These are phyloP conservation scores for Anodontia alba DNA, from an alignment of 2,888 invertebrate genomes.

Conservation along the genomic window DNA sequence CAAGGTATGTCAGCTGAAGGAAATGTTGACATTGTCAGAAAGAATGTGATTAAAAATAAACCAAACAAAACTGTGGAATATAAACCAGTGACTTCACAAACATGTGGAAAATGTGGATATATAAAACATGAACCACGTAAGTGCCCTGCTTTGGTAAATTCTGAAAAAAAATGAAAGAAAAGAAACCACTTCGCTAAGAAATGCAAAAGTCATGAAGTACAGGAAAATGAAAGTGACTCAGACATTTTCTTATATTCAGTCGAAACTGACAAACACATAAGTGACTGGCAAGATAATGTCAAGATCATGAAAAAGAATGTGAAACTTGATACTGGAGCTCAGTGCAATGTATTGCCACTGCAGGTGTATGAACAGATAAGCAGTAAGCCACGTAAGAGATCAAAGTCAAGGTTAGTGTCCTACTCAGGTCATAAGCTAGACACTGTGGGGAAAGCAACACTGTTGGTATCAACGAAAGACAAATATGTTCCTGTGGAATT, in stretches of 20 bases:
- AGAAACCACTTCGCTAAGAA: neutral
- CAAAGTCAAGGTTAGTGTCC: conserved; percentile 23
- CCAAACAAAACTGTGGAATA: neutral
- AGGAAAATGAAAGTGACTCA: conserved; percentile 3
- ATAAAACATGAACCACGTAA: conserved; percentile 23
- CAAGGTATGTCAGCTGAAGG: neutral
- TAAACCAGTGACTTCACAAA: neutral
- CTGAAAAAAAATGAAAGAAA: conserved; percentile 18
- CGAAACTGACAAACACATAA: neutral
- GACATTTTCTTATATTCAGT: conserved; percentile 17
- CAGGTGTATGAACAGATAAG: conserved; percentile 18
- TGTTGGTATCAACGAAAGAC: conserved; percentile 16
- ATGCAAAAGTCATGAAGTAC: neutral
- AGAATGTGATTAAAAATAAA: conserved; percentile 18
- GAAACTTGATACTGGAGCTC: conserved; percentile 37
- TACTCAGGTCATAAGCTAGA: conserved; percentile 30
- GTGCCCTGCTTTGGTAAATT: conserved; percentile 28
- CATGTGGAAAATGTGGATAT: conserved; percentile 25
- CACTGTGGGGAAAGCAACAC: conserved; percentile 8
- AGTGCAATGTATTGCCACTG: conserved; percentile 28
- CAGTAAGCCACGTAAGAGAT: neutral
- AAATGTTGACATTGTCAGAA: conserved; percentile 12
- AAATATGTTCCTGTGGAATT: conserved; percentile 23
- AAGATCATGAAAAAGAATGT: conserved; percentile 10
- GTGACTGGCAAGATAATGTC: neutral